Percentiles rank a stretch among this genome's conserved stretches.
Conservation (phyloP, 2,113 vertebrate genomes). For the Mastomys coucha region DNA sequence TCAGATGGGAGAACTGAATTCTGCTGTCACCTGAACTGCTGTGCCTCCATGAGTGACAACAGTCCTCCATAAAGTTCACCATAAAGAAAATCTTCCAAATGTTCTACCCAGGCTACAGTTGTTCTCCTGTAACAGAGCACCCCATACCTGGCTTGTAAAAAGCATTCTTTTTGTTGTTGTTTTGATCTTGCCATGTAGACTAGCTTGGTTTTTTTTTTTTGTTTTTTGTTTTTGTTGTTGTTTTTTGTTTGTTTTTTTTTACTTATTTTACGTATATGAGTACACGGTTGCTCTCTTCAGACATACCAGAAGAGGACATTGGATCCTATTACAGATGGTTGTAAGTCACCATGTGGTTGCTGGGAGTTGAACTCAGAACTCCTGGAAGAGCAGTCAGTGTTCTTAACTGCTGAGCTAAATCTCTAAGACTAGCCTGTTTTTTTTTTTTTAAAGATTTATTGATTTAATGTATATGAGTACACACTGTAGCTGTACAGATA, state of each 20-base stretch:
- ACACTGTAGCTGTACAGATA: no score
- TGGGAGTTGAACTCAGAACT: no score
- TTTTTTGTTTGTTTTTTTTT: no score
- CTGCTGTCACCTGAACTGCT: background rate
- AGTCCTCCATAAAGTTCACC: background rate
- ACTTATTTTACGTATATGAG: no score
- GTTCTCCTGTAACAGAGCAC: background rate
- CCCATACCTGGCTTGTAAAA: background rate
- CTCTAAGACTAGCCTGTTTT: background rate
- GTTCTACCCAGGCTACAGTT: background rate
- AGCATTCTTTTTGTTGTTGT: background rate
- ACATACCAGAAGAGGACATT: no score
- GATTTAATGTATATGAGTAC: no score
- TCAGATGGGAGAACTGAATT: background rate
- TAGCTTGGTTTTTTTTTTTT: background rate
- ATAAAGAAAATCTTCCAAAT: background rate
- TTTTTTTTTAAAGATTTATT: no score
- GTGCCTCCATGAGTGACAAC: background rate
- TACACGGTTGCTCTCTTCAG: no score
- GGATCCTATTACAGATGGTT: no score
- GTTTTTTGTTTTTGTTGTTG: background rate
- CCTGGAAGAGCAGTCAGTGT: no score
- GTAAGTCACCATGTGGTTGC: no score
- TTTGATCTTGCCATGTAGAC: background rate
- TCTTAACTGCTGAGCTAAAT: no score